phyloP scores from a whole-genome alignment of 1,140 invertebrate genomes.

The Eurosta solidaginis region DNA sequence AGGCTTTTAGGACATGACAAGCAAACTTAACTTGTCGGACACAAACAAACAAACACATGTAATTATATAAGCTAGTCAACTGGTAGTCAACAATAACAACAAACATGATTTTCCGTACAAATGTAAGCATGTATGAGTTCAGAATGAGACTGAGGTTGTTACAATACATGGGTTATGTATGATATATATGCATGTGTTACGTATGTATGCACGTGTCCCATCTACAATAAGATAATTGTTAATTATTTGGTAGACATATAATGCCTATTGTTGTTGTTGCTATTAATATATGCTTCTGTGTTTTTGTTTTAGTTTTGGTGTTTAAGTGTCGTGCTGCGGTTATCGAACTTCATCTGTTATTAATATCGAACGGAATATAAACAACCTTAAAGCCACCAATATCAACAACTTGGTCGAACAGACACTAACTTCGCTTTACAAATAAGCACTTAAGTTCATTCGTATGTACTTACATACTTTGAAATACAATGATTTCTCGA shows the following conservation, averaged over 20 bases:
- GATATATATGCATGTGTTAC: no score
- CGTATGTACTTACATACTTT: no score
- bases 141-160: no score
- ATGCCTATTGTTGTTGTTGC: background rate
- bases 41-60: background rate
- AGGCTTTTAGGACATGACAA: background rate
- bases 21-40: background rate
- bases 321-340: background rate
- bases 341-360: slow-evolving; percentile 13
- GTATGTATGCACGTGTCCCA: no score
- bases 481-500: no score
- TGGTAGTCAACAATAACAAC: background rate
- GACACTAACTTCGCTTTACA: no score
- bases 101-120: background rate
- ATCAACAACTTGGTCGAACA: background rate
- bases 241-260: background rate
- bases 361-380: background rate
- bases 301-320: background rate
- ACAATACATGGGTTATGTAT: no score
- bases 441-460: no score
- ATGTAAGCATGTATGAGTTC: no score
- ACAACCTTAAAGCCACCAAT: background rate
- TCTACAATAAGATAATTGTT: no score
- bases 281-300: background rate
- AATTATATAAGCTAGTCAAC: no score